These are phyloP conservation scores for Macrosoma leucophasiata DNA, from an alignment of 2,888 invertebrate species.

Conservation along the genomic window DNA sequence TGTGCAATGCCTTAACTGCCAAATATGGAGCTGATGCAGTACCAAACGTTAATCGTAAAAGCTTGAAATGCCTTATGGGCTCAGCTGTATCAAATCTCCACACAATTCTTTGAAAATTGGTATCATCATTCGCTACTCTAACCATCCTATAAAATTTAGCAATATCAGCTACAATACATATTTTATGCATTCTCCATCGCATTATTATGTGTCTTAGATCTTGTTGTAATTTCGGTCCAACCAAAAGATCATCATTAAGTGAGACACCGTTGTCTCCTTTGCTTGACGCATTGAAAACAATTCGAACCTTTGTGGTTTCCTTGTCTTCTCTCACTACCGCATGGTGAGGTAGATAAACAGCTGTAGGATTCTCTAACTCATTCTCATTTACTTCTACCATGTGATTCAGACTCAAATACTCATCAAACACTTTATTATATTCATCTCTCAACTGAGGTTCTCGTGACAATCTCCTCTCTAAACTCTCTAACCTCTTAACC, in stretches of 20 bases:
- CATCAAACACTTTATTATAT: slow-evolving; percentile 23
- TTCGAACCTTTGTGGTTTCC: slow-evolving; percentile 14
- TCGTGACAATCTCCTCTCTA: slow-evolving; percentile 18
- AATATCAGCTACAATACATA: slow-evolving; percentile 22
- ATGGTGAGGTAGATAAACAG: slow-evolving; percentile 31
- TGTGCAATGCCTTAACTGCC: slow-evolving; percentile 20
- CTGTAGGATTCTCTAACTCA: too few species aligned
- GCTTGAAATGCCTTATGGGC: slow-evolving; percentile 8
- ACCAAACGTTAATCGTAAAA: slow-evolving; percentile 21
- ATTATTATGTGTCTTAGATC: slow-evolving; percentile 27
- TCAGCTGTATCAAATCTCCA: slow-evolving; percentile 15
- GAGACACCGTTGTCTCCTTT: slow-evolving; percentile 18
- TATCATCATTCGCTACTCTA: slow-evolving; percentile 10
- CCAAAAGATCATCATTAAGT: slow-evolving; percentile 26
- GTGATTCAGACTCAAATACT: slow-evolving; percentile 23
- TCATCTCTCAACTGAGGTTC: slow-evolving; percentile 18
- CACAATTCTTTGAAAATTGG: slow-evolving; percentile 19
- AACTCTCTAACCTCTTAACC: slow-evolving; percentile 15
- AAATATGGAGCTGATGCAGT: slow-evolving; percentile 22
- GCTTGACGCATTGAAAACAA: slow-evolving; percentile 22
- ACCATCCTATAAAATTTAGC: slow-evolving; percentile 31
- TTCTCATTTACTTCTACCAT: slow-evolving; percentile 15
- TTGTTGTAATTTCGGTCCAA: slow-evolving; percentile 29
- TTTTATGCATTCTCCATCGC: slow-evolving; percentile 21
- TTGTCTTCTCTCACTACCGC: slow-evolving; percentile 26